Evolutionary conservation across 53 echinoderm and acorn worm genomes (phyloP).

Genomic region (Crossaster papposus): DNA sequence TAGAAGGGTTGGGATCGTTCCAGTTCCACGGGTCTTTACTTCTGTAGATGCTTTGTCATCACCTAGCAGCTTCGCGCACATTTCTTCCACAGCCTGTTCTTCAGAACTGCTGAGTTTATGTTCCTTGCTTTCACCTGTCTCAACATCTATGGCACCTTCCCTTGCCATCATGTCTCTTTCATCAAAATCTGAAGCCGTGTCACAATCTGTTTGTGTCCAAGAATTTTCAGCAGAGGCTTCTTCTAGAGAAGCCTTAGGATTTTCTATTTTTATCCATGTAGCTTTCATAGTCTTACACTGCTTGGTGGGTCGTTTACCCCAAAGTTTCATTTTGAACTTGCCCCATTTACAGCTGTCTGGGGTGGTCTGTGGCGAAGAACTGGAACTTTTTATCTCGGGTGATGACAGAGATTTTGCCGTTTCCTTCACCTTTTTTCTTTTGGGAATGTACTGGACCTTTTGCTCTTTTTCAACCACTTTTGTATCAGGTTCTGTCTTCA

Average conservation of each 20-base stretch:
- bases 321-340: slow-evolving; percentile 56
- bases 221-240: neutral
- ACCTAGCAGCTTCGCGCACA: slow-evolving; percentile 44
- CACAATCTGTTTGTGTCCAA: neutral
- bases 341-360: slow-evolving; percentile 57
- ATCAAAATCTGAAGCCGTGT: slow-evolving; percentile 3
- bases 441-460: neutral
- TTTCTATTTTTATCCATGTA: slow-evolving; percentile 2
- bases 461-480: neutral
- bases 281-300: slow-evolving; percentile 33
- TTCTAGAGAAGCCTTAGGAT: slow-evolving; percentile 7
- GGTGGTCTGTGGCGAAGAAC: neutral
- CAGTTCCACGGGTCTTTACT: neutral
- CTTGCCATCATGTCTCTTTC: neutral
- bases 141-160: neutral
- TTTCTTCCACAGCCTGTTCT: slow-evolving; percentile 38
- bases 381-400: slow-evolving; percentile 10
- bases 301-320: slow-evolving; percentile 55
- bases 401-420: neutral
- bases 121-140: slow-evolving; percentile 15
- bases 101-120: slow-evolving; percentile 34
- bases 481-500: neutral
- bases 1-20: slow-evolving; percentile 50
- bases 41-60: neutral
- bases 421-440: neutral